phyloP scores from a whole-genome alignment of 2,888 invertebrate genomes.

The Molanna angustata region DNA sequence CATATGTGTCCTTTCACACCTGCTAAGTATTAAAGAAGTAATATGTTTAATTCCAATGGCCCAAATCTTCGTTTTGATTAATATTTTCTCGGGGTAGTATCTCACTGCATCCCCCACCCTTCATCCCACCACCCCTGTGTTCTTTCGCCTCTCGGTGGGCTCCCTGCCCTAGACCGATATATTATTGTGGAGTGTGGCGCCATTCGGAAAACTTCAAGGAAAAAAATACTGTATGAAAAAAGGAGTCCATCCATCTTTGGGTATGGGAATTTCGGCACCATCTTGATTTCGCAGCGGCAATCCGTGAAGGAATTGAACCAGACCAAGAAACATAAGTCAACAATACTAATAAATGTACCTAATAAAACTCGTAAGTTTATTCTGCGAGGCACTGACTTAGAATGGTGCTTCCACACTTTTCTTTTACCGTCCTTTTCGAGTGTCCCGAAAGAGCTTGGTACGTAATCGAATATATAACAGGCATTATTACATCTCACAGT shows the following conservation, averaged over 20 bases:
- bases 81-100: not conserved
- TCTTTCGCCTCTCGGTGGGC: constrained; percentile 13
- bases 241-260: constrained; percentile 30
- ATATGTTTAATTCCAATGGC: too few relatives aligned
- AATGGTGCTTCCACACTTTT: too few relatives aligned
- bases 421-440: too few relatives aligned
- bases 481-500: too few relatives aligned
- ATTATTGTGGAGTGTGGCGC: constrained; percentile 31
- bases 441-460: too few relatives aligned
- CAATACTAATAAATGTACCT: not conserved
- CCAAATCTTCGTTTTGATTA: too few relatives aligned
- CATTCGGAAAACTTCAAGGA: constrained; percentile 30
- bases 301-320: constrained; percentile 4
- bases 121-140: too few relatives aligned
- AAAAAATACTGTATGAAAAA: constrained; percentile 20
- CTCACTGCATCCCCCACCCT: constrained; percentile 16
- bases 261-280: constrained; percentile 32
- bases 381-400: too few relatives aligned
- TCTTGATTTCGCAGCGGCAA: constrained; percentile 30
- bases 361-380: too few relatives aligned
- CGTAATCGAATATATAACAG: too few relatives aligned
- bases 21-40: too few relatives aligned
- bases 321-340: not conserved
- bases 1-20: too few relatives aligned
- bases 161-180: constrained; percentile 30